Base-by-base conservation (phyloP, 2,113 vertebrate species). In the Pelvicachromis taeniatus region DNA sequence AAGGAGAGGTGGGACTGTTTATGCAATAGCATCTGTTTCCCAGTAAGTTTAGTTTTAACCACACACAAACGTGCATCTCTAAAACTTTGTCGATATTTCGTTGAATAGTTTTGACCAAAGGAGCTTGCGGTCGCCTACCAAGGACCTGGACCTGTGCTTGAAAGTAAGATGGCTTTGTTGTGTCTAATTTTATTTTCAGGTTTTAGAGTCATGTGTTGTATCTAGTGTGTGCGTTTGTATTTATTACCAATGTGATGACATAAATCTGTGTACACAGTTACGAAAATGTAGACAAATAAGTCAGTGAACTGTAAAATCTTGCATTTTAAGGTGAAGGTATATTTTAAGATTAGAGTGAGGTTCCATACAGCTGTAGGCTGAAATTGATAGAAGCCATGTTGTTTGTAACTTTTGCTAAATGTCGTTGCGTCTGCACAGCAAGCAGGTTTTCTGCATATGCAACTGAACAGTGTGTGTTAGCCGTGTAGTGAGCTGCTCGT, bases 401-500 rank as follows among this genome's bases (percentile, higher is more conserved):
- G 35, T 38, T 38, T 54, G 5, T 12, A 54, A 6, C 10, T 10
- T 21, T 54, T 10, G 9, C n/a, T 21, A 21, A 54, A 54, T n/a
- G n/a, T n/a, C 4, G 21, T 54, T 54, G 52, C 5, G 2, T 54
- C n/a, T 54, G 52, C 52, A 10, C 19, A n/a, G 9, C 52, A 21
- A 54, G n/a, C 5, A n/a, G 21, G 17, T 65, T 38, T 65, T 6
- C 0, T 21, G 10, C 0, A 0, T 63, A 63, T 35, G 59, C 21
- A 38, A 40, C 11, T 38, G 17, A 12, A 61, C 5, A 29, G 16
- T 61, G 9, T n/a, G 38, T 63, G 19, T 38, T 38, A 70, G 26
- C 53, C 9, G 26, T 9, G 23, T 23, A 10, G 21, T 8, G 16
- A 50, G 23, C 42, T 75, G 54, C 35, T 40, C 16, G 33, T 63